Percentiles rank a stretch among this genome's conserved stretches.
These are phyloP conservation scores for Sorex araneus DNA, from an alignment of 2,113 vertebrate species.

Conservation along the genomic window DNA sequence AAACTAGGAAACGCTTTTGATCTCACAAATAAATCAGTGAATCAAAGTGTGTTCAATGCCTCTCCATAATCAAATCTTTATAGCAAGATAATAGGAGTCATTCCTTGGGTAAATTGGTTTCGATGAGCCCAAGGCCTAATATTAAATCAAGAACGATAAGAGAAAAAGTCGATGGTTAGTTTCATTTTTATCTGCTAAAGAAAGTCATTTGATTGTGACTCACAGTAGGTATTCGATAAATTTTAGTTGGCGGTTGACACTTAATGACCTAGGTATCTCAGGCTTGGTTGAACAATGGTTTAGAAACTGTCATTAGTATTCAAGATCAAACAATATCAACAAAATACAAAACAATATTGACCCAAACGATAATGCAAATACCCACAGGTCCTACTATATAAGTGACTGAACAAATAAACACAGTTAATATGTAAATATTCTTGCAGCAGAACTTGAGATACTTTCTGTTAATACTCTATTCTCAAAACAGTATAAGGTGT, in stretches of 20 bases:
- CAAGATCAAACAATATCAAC: background rate
- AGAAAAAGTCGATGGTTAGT: background rate
- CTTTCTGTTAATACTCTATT: background rate
- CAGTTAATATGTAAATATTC: background rate
- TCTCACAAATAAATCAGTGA: background rate
- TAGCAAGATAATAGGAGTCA: background rate
- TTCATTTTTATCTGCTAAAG: background rate
- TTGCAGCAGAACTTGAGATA: background rate
- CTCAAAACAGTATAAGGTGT: background rate
- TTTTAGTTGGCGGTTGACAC: background rate
- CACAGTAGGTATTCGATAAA: background rate
- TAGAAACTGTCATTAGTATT: background rate
- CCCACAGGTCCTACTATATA: background rate
- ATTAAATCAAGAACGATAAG: background rate
- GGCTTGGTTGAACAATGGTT: background rate
- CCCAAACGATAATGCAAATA: constrained; percentile 7
- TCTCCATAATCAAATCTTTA: no score
- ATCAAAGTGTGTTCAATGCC: background rate
- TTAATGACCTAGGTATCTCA: background rate
- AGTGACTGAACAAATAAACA: background rate
- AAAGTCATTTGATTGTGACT: background rate
- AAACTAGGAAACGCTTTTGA: background rate
- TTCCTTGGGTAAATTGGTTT: background rate
- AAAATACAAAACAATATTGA: background rate
- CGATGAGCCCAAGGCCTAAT: background rate